Evolutionary conservation across 2,113 vertebrate genomes (phyloP), one percentile per base, ranked within the genome.

Genomic region (Dunckerocampus dactyliophorus): DNA sequence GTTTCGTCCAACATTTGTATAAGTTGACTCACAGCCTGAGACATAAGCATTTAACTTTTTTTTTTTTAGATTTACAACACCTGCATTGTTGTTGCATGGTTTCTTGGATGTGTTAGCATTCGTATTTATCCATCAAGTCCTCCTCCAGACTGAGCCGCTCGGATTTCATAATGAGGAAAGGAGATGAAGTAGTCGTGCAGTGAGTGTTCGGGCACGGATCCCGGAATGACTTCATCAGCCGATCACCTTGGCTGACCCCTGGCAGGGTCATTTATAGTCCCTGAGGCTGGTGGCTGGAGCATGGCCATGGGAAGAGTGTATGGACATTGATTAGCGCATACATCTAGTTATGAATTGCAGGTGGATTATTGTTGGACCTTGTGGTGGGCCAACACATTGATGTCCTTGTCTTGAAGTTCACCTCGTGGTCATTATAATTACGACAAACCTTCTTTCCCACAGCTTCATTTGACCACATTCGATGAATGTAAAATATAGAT

Each of bases 301-400:
- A 47, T 19, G 1, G 66, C 83, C 84, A 82, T 67, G 66, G 71
- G 59, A 64, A 62, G 77, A 73, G 60, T 1, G 16, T 72, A 77
- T 77, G 72, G 80, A 64, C 43, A 52, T 68, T 77, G 37, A 79
- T 74, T 78, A 80, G 76, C 67, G 65, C 72, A 70, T 64, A 63
- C 16, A 45, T 37, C 71, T 82, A 80, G 84, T 90, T 86, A 89
- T 85, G 75, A 82, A 82, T 75, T 83, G 78, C 85, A 86, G 87
- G 82, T 89, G 85, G 79, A 76, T 82, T 75, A 77, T 46, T 66
- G 72, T 83, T 82, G 57, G 77, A 66, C 73, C 63, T 62, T 69
- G 67, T 67, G 47, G 39, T 61, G 62, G 73, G 80, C 69, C 71
- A 82, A 64, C 69, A 73, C 54, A 75, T 66, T 72, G 54, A 61